Evolutionary conservation across 2,888 invertebrate genomes (phyloP).

Genomic region (Stenichneumon culpator): DNA sequence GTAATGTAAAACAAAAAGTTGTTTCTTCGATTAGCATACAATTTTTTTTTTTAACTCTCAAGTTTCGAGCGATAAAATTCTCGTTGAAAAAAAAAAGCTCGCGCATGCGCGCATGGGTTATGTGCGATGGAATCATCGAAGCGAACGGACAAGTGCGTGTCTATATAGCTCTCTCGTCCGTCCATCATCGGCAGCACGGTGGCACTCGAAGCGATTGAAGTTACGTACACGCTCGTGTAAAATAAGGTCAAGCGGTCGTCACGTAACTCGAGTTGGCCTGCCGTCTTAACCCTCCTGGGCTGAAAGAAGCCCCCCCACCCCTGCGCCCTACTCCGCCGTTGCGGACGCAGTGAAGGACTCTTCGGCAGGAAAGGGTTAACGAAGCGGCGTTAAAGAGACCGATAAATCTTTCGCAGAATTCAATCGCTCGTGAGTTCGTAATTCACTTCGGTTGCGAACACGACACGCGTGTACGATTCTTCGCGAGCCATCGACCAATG

Average conservation of each 20-base stretch:
- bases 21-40: neutral
- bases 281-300: slow-evolving; percentile 36
- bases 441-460: too few species aligned
- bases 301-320: too few species aligned
- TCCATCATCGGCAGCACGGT: neutral
- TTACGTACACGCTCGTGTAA: slow-evolving; percentile 20
- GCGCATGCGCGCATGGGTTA: neutral
- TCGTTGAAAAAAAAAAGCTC: neutral
- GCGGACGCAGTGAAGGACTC: too few species aligned
- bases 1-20: neutral
- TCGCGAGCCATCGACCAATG: too few species aligned
- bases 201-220: slow-evolving; percentile 38
- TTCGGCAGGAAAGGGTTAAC: too few species aligned
- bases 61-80: neutral
- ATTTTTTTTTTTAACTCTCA: neutral
- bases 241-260: slow-evolving; percentile 66
- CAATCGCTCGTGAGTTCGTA: too few species aligned
- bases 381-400: too few species aligned
- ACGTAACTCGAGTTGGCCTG: slow-evolving; percentile 64
- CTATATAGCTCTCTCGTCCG: neutral
- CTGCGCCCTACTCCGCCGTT: too few species aligned
- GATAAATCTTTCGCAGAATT: too few species aligned
- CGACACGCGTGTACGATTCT: too few species aligned
- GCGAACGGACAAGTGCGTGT: slow-evolving; percentile 15
- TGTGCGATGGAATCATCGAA: neutral